Percentiles rank a stretch among this genome's conserved stretches.
Conservation (phyloP, 2,888 invertebrate species). For the Diachrysia chrysitis region DNA sequence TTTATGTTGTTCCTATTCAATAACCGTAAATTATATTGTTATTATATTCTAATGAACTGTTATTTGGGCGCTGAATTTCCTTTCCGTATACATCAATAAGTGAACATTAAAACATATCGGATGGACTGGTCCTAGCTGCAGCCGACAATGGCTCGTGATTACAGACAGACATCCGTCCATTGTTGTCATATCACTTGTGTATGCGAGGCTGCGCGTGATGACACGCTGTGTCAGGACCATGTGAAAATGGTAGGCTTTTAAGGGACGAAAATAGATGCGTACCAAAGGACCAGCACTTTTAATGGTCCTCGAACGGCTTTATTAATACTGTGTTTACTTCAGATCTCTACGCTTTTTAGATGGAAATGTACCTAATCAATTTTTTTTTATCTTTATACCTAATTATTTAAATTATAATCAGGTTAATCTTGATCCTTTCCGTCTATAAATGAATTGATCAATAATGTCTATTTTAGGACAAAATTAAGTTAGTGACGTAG, state of each 20-base stretch:
- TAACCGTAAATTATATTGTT: slow-evolving; percentile 2
- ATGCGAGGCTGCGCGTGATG: slow-evolving; percentile 40
- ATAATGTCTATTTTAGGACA: background rate
- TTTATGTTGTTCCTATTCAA: slow-evolving; percentile 7
- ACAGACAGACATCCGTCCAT: slow-evolving; percentile 77
- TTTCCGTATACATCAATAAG: slow-evolving; percentile 30
- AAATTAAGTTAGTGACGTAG: slow-evolving; percentile 3
- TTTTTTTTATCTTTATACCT: background rate
- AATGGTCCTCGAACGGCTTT: background rate
- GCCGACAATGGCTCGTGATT: slow-evolving; percentile 61
- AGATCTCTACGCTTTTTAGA: background rate
- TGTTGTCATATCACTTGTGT: slow-evolving; percentile 62
- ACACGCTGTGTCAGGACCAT: slow-evolving; percentile 34
- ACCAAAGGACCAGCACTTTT: background rate
- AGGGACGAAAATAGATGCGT: background rate
- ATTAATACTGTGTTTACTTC: background rate
- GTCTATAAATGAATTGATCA: background rate
- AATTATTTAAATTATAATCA: slow-evolving; percentile 3
- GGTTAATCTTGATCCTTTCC: background rate
- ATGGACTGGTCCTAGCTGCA: slow-evolving; percentile 32
- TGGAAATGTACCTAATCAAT: background rate
- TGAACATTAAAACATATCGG: slow-evolving; percentile 30
- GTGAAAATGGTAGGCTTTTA: slow-evolving; percentile 22
- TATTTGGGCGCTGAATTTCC: slow-evolving; percentile 51
- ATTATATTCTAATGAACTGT: slow-evolving; percentile 17